A percentile compares a stretch with the other conserved stretches of the same genome.
phyloP scores from a whole-genome alignment of 2,113 vertebrate species.

The Myiagra hebetior region DNA sequence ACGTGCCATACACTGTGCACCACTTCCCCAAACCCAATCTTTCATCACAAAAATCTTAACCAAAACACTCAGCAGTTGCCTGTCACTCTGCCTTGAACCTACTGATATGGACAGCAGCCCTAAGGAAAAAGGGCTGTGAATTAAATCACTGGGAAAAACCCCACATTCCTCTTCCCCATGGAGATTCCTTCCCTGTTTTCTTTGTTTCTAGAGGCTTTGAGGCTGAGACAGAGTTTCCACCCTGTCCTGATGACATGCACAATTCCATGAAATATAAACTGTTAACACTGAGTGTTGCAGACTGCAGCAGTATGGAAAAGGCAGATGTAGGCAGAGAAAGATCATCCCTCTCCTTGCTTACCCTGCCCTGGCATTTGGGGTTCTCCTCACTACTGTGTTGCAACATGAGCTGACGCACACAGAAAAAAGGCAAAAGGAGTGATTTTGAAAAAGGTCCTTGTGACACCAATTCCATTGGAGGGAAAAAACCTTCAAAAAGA shows the following conservation, averaged over 20 bases:
- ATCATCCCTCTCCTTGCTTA: neutral
- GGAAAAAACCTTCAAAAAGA: neutral
- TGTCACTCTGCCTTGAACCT: neutral
- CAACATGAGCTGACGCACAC: rapidly evolving
- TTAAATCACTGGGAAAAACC: neutral
- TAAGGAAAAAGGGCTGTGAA: neutral
- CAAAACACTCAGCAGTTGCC: neutral
- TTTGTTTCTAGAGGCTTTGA: neutral
- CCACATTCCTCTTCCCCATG: neutral
- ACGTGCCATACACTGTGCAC: rapidly evolving
- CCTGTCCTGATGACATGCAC: neutral
- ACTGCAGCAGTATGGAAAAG: neutral
- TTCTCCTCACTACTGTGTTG: neutral
- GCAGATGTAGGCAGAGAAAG: neutral
- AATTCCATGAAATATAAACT: neutral
- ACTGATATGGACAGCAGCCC: neutral
- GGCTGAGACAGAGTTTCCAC: neutral
- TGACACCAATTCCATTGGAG: neutral
- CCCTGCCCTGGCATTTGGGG: neutral
- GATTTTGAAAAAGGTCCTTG: neutral
- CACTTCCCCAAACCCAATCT: neutral
- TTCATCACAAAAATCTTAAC: neutral
- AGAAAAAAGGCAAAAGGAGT: neutral
- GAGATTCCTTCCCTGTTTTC: neutral
- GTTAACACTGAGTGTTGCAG: neutral